These are phyloP conservation scores for Tetrapedia diversipes DNA, from an alignment of 2,888 invertebrate species.

Conservation along the genomic window DNA sequence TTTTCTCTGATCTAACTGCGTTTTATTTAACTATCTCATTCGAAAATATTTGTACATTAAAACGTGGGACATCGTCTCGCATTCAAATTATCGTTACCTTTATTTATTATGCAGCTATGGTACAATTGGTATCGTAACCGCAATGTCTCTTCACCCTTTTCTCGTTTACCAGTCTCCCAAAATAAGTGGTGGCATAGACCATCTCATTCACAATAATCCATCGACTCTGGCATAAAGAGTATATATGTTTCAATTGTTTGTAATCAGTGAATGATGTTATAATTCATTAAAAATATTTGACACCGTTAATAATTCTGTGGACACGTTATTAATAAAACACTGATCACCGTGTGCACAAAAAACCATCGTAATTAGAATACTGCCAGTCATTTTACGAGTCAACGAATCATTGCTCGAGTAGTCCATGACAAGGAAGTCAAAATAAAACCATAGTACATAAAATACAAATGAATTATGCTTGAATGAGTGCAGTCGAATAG, in stretches of 20 bases:
- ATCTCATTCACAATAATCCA: constrained; percentile 61
- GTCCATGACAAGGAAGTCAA: constrained; percentile 61
- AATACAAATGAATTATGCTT: constrained; percentile 62
- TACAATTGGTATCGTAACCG: constrained; percentile 81
- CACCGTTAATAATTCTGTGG: constrained; percentile 26
- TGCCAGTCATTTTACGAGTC: constrained; percentile 59
- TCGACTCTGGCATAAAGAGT: constrained; percentile 58
- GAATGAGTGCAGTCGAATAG: constrained; percentile 64
- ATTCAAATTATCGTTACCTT: constrained; percentile 77
- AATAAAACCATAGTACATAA: constrained; percentile 65
- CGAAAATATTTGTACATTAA: constrained; percentile 82
- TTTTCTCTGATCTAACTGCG: constrained; percentile 76
- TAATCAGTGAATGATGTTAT: constrained; percentile 40
- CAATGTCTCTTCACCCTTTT: constrained; percentile 78
- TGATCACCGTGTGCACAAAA: constrained; percentile 26
- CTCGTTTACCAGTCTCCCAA: constrained; percentile 68
- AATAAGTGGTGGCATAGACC: constrained; percentile 66
- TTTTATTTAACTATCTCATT: constrained; percentile 79
- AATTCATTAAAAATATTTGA: constrained; percentile 39
- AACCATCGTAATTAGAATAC: constrained; percentile 40
- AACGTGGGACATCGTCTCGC: constrained; percentile 79
- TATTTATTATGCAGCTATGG: constrained; percentile 81
- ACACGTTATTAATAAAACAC: constrained; percentile 42
- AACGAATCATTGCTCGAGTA: constrained; percentile 65
- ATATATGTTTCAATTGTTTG: constrained; percentile 30